A percentile compares a stretch with the other conserved stretches of the same genome.
These are phyloP conservation scores for Morbakka virulenta DNA, from an alignment of 30 jellyfish, hydroid and myxozoan genomes.

Conservation along the genomic window DNA sequence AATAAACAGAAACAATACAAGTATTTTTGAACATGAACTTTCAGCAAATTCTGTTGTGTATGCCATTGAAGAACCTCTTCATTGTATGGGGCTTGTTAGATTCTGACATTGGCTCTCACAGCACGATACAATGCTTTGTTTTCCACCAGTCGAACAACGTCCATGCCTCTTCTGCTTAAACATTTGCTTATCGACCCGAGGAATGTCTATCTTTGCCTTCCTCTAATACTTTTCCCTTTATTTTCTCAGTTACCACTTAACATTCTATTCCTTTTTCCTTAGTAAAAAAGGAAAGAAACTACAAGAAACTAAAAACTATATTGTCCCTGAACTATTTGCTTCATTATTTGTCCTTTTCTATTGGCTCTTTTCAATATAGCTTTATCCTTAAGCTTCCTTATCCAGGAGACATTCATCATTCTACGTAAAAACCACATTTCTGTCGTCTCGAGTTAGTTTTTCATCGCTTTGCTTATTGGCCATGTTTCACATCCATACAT, in stretches of 20 bases:
- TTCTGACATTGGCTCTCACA: conserved; percentile 28
- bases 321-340: neutral
- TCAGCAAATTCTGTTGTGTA: too few relatives aligned
- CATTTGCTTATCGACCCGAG: neutral
- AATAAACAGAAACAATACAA: too few relatives aligned
- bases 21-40: too few relatives aligned
- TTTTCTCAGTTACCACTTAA: neutral
- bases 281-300: neutral
- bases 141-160: neutral
- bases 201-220: neutral
- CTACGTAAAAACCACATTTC: conserved; percentile 20
- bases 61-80: too few relatives aligned
- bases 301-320: too few relatives aligned
- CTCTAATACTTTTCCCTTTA: conserved; percentile 8
- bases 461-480: conserved; percentile 28
- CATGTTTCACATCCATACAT: conserved; percentile 38
- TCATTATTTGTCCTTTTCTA: neutral
- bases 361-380: conserved; percentile 2
- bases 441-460: neutral
- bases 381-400: conserved; percentile 7
- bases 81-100: conserved; percentile 24
- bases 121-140: conserved; percentile 2
- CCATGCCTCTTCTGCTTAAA: neutral
- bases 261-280: neutral
- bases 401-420: conserved; percentile 15